phyloP scores from a whole-genome alignment of 2,797 vertebrate genomes.

The Enteromius viviparus region DNA sequence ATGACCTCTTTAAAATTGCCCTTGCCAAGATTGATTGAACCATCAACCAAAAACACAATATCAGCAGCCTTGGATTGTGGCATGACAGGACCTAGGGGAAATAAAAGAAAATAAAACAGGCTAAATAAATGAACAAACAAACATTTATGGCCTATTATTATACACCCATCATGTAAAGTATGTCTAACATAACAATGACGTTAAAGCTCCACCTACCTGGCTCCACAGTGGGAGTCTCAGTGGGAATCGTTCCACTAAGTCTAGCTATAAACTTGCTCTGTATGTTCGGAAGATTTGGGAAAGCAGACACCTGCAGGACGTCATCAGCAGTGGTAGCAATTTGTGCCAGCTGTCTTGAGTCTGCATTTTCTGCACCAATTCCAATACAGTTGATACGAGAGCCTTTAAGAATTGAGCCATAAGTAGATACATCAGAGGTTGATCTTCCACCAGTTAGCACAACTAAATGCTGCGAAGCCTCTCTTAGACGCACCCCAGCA shows the following conservation, averaged over 20 bases:
- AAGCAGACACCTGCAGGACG: constrained; percentile 80
- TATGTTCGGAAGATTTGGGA: constrained; percentile 77
- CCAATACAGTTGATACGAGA: constrained; percentile 82
- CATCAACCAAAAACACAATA: constrained; percentile 94
- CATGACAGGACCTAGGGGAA: constrained; percentile 34
- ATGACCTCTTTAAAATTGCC: constrained; percentile 85
- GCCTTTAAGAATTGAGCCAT: constrained; percentile 76
- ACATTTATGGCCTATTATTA: background rate
- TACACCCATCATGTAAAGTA: background rate
- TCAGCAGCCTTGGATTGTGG: constrained; percentile 80
- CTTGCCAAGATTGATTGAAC: constrained; percentile 90
- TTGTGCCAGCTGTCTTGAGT: constrained; percentile 78
- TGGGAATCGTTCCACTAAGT: constrained; percentile 62
- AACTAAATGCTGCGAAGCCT: constrained; percentile 92
- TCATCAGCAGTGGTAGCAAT: constrained; percentile 77
- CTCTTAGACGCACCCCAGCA: constrained; percentile 82
- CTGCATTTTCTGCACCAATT: constrained; percentile 78
- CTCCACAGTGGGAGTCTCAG: background rate
- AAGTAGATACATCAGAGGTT: constrained; percentile 79
- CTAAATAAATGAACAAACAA: constrained; percentile 17
- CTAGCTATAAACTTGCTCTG: constrained; percentile 73
- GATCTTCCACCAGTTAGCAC: constrained; percentile 89
- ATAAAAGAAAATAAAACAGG: constrained; percentile 17
- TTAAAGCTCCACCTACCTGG: constrained; percentile 67
- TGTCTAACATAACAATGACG: background rate